phyloP scores from a whole-genome alignment of 53 echinoderm and acorn worm species.

The Actinopyga echinites region DNA sequence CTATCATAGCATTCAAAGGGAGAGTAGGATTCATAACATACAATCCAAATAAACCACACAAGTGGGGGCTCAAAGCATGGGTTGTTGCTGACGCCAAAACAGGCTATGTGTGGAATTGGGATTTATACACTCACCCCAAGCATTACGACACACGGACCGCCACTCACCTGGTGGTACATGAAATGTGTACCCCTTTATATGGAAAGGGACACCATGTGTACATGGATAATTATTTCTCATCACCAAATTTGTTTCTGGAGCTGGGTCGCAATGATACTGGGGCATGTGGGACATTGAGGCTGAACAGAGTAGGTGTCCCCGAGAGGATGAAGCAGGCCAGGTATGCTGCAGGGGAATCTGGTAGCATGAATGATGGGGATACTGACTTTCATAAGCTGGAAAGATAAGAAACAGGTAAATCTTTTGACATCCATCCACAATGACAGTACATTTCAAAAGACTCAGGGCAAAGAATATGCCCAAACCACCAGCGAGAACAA shows the following conservation, averaged over 20 bases:
- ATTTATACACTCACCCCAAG: neutral
- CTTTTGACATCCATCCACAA: slow-evolving; percentile 28
- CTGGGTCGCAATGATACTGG: slow-evolving; percentile 11
- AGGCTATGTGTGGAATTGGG: slow-evolving; percentile 20
- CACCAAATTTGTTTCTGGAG: slow-evolving; percentile 12
- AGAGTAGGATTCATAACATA: slow-evolving; percentile 16
- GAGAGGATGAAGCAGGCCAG: neutral
- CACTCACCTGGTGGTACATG: slow-evolving; percentile 9
- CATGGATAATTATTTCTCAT: slow-evolving; percentile 35
- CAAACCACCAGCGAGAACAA: too few species aligned
- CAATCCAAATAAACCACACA: slow-evolving; percentile 21
- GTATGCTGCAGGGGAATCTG: neutral
- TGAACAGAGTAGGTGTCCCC: slow-evolving; percentile 20
- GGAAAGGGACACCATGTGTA: slow-evolving; percentile 18
- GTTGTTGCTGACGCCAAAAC: neutral
- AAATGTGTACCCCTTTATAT: neutral
- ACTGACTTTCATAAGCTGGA: neutral
- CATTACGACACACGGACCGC: neutral
- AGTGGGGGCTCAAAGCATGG: slow-evolving; percentile 16
- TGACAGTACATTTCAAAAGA: too few species aligned
- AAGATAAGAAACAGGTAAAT: slow-evolving; percentile 20
- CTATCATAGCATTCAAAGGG: slow-evolving; percentile 34
- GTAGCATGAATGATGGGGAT: neutral
- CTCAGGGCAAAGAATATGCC: too few species aligned
- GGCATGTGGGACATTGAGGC: slow-evolving; percentile 8